A percentile compares a stretch with the other conserved stretches of the same genome.
phyloP scores from a whole-genome alignment of 2,888 invertebrate genomes.

The Pediacus dermestoides region DNA sequence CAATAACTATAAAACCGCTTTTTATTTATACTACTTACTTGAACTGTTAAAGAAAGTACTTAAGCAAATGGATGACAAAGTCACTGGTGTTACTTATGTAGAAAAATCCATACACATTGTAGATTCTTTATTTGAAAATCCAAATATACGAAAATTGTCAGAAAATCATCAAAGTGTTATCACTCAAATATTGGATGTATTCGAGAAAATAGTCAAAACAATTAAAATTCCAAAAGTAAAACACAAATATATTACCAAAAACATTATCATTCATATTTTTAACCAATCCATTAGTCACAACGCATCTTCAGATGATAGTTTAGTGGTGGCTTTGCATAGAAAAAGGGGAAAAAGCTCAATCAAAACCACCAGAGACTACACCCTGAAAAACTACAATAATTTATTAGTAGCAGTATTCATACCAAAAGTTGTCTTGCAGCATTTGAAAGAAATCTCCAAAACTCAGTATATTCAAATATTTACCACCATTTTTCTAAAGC shows the following conservation, averaged over 20 bases:
- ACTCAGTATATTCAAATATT: conserved; percentile 29
- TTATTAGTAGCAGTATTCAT: conserved; percentile 38
- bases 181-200: conserved; percentile 59
- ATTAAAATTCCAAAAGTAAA: conserved; percentile 24
- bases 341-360: conserved; percentile 48
- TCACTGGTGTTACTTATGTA: conserved; percentile 31
- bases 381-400: conserved; percentile 31
- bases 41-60: conserved; percentile 28
- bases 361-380: conserved; percentile 50
- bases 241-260: conserved; percentile 30
- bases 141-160: conserved; percentile 42
- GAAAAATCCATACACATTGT: conserved; percentile 54
- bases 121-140: conserved; percentile 48
- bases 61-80: conserved; percentile 1
- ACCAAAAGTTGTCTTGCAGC: conserved; percentile 35
- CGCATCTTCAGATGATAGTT: conserved; percentile 48
- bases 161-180: conserved; percentile 60
- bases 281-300: conserved; percentile 53
- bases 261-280: conserved; percentile 53
- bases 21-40: conserved; percentile 39
- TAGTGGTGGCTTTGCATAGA: conserved; percentile 47
- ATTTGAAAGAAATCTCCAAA: conserved; percentile 20
- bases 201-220: conserved; percentile 56
- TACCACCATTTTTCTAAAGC: conserved; percentile 39
- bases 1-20: no score